Evolutionary conservation across 2,113 vertebrate genomes (phyloP).

Genomic region (Trochalopteron elliotii): DNA sequence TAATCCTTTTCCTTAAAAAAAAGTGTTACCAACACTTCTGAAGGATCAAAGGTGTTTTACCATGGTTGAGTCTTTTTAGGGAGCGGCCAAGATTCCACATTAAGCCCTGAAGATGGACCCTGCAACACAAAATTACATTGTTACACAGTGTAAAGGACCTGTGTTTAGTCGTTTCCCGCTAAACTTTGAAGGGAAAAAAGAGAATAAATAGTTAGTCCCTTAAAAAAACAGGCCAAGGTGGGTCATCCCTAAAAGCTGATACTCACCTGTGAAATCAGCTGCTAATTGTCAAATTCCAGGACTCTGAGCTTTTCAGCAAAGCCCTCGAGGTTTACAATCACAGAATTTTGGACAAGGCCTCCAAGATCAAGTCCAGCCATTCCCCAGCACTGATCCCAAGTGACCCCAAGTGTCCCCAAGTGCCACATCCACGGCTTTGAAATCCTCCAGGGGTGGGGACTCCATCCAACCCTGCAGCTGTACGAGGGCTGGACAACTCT

Average conservation of each 20-base stretch:
- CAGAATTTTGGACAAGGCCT: not conserved
- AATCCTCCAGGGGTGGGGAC: not conserved
- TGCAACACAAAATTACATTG: not conserved
- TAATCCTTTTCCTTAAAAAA: not conserved
- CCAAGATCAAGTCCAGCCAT: accelerated
- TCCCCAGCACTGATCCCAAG: not conserved
- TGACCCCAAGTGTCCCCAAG: not conserved
- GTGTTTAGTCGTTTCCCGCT: too few relatives aligned
- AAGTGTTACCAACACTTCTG: accelerated
- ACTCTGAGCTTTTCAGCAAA: not conserved
- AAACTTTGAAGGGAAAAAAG: not conserved
- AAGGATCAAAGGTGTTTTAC: conserved; percentile 19
- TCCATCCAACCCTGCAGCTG: not conserved
- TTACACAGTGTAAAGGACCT: accelerated
- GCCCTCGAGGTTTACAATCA: not conserved
- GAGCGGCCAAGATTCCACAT: not conserved
- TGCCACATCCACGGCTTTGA: not conserved
- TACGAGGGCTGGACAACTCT: not conserved
- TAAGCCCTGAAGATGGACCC: not conserved
- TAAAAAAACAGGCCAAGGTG: accelerated
- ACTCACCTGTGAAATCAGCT: not conserved
- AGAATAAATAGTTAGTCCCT: accelerated
- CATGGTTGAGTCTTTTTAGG: conserved; percentile 8
- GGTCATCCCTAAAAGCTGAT: not conserved
- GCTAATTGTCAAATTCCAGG: not conserved